Evolutionary conservation across 2,797 vertebrate species (phyloP).

Genomic region (Crenuchus spilurus): DNA sequence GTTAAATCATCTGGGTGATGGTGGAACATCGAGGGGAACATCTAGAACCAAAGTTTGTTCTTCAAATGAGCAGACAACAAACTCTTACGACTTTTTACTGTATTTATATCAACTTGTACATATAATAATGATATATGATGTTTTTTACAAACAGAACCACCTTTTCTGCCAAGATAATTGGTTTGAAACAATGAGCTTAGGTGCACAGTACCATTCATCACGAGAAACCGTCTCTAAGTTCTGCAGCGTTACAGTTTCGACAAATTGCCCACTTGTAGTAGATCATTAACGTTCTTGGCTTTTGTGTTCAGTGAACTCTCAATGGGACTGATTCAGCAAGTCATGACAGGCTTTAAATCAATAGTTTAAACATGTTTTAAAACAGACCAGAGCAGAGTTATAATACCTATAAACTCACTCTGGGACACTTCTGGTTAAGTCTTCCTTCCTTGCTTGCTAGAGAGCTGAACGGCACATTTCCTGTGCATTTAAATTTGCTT

Average conservation of each 20-base stretch:
- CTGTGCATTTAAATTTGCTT: constrained; percentile 24
- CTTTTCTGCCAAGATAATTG: no score
- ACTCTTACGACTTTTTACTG: no score
- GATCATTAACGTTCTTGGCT: background rate
- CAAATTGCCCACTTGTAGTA: background rate
- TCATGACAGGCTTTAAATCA: background rate
- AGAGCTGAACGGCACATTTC: constrained; percentile 36
- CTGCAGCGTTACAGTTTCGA: background rate
- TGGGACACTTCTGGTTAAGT: background rate
- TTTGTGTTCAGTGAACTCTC: background rate
- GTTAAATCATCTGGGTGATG: no score
- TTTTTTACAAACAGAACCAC: no score
- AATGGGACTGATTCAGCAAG: constrained; percentile 12
- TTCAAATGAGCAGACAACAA: no score
- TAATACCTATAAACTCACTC: background rate
- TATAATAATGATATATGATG: no score
- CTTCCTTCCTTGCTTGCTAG: constrained; percentile 23
- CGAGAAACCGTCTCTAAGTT: background rate
- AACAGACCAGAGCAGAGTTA: background rate
- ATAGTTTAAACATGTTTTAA: constrained; percentile 1
- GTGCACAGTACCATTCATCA: no score
- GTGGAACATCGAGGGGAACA: no score
- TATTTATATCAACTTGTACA: no score
- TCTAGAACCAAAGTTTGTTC: no score
- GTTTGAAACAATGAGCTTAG: no score